A percentile compares a stretch with the other conserved stretches of the same genome.
Evolutionary conservation across 2,113 vertebrate genomes (phyloP).

Genomic region (Guaruba guarouba): DNA sequence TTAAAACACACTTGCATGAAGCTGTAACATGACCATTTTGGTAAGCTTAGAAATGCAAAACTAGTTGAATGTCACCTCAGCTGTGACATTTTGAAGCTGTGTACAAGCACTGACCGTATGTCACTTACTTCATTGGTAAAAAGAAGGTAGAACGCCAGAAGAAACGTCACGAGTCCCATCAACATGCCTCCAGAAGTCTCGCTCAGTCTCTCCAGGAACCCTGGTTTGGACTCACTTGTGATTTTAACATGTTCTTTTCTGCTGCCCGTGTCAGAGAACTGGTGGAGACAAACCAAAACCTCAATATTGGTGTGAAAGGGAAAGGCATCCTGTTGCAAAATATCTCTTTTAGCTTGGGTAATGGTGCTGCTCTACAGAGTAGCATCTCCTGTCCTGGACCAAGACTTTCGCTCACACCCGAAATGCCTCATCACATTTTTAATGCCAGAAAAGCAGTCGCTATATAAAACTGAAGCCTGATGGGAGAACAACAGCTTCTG

Average conservation of each 20-base stretch:
- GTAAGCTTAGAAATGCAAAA: background rate
- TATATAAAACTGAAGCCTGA: background rate
- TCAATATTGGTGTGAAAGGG: background rate
- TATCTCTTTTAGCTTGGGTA: background rate
- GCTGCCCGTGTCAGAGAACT: conserved; percentile 63
- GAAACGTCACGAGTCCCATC: conserved; percentile 82
- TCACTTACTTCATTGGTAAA: conserved; percentile 92
- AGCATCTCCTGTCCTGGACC: background rate
- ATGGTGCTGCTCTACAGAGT: background rate
- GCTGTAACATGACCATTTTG: background rate
- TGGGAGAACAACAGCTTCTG: background rate
- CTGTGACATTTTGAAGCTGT: background rate
- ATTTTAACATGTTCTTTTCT: conserved; percentile 80
- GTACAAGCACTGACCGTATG: background rate
- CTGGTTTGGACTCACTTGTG: conserved; percentile 75
- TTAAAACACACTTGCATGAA: background rate
- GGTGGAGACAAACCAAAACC: background rate
- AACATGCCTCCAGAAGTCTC: conserved; percentile 88
- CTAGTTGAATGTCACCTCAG: background rate
- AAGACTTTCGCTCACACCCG: background rate
- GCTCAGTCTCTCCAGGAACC: conserved; percentile 91
- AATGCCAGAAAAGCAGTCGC: background rate
- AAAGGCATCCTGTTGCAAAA: background rate
- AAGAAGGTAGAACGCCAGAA: conserved; percentile 89
- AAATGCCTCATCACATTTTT: background rate